phyloP scores from a whole-genome alignment of 1,140 invertebrate species.

The Listronotus oregonensis region DNA sequence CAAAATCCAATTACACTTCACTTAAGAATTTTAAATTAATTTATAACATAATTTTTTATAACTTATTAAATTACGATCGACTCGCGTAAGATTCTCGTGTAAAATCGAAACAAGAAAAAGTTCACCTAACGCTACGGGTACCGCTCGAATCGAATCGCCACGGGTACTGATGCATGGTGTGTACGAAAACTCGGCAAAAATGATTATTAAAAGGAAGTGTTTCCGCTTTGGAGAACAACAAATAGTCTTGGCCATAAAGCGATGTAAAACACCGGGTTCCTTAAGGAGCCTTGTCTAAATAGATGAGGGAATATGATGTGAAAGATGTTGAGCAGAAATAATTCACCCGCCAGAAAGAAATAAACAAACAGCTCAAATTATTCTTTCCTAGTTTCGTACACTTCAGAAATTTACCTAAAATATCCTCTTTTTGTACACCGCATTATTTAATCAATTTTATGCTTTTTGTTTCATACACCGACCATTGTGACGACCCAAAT shows the following conservation, averaged over 20 bases:
- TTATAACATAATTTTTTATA: background rate
- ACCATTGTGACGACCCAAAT: no score
- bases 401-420: no score
- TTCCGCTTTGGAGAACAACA: slow-evolving; percentile 18
- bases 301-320: no score
- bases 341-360: no score
- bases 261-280: slow-evolving; percentile 3
- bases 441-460: no score
- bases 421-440: no score
- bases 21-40: background rate
- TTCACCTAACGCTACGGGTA: background rate
- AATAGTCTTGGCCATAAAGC: slow-evolving; percentile 4
- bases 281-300: no score
- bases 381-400: no score
- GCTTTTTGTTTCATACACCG: no score
- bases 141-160: slow-evolving; percentile 3
- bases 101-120: background rate
- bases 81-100: background rate
- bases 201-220: slow-evolving; percentile 24
- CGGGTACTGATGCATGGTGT: slow-evolving; percentile 20
- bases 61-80: background rate
- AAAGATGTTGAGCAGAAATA: no score
- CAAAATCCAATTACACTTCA: background rate
- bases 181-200: slow-evolving; percentile 16
- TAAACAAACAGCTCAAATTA: no score